phyloP scores from a whole-genome alignment of 92 coral and sea anemone species.

The Scolanthus callimorphus region DNA sequence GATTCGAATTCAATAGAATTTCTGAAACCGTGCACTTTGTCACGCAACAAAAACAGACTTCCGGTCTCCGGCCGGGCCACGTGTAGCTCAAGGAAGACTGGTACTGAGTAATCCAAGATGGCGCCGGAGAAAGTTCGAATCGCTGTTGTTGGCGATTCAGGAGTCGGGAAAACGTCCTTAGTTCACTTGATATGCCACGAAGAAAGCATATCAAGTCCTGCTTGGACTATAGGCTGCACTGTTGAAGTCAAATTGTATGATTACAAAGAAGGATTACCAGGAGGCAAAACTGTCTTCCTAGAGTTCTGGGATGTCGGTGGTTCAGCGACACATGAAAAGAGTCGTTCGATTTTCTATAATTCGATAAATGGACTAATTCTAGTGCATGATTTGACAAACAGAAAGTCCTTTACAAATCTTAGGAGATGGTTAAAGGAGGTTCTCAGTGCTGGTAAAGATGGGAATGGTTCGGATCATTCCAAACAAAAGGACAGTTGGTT shows the following conservation, averaged over 20 bases:
- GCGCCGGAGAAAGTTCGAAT: conserved; percentile 95
- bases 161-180: conserved; percentile 95
- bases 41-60: no score
- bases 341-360: conserved; percentile 87
- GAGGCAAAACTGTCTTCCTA: conserved; percentile 78
- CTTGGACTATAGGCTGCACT: conserved; percentile 99
- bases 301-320: conserved; percentile 99
- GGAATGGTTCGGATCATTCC: conserved; percentile 15
- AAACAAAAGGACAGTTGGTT: conserved; percentile 59
- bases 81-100: conserved; percentile 9
- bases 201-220: conserved; percentile 87
- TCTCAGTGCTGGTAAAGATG: conserved; percentile 73
- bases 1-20: no score
- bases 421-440: conserved; percentile 94
- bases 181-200: conserved; percentile 91
- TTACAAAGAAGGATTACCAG: conserved; percentile 80
- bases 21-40: no score
- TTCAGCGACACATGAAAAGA: conserved; percentile 89
- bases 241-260: conserved; percentile 92
- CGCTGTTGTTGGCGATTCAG: conserved; percentile 96
- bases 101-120: conserved; percentile 71
- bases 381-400: conserved; percentile 96
- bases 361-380: conserved; percentile 93
- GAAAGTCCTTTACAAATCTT: conserved; percentile 87
- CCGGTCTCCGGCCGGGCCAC: no score